Conservation (phyloP, 2,888 invertebrate species). For the Biston betularia region DNA sequence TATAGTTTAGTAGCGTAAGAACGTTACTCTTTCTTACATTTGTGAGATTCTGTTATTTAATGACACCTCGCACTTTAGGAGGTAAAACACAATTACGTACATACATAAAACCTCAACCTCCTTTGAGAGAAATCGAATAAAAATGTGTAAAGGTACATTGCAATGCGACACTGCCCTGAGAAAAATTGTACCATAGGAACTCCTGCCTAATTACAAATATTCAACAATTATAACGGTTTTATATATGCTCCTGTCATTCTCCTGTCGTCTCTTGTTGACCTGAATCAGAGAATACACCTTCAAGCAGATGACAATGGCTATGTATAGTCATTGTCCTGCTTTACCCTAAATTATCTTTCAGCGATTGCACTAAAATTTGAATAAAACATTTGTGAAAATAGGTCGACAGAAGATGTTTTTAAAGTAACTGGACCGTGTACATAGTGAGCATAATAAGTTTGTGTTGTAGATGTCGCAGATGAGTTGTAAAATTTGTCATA, state of each 20-base stretch:
- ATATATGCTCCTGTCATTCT: neutral
- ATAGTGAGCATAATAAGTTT: slow-evolving; percentile 16
- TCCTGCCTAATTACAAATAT: too few species aligned
- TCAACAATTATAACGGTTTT: neutral
- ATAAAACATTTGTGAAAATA: slow-evolving; percentile 43
- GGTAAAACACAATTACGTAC: too few species aligned
- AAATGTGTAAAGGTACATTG: too few species aligned
- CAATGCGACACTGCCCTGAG: too few species aligned
- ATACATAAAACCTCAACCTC: too few species aligned
- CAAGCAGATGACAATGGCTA: neutral
- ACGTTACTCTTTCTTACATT: neutral
- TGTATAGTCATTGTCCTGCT: slow-evolving; percentile 3
- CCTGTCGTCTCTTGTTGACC: neutral
- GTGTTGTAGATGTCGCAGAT: neutral
- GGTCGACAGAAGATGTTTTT: slow-evolving; percentile 52
- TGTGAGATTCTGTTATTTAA: neutral
- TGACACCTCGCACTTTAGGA: too few species aligned
- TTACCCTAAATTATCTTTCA: slow-evolving; percentile 5
- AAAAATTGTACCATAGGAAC: too few species aligned
- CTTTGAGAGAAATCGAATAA: too few species aligned
- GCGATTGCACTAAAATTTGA: slow-evolving; percentile 23
- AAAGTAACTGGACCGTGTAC: slow-evolving; percentile 57
- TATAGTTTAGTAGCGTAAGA: neutral
- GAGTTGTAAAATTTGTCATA: too few species aligned
- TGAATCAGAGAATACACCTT: neutral